A percentile compares a stretch with the other conserved stretches of the same genome.
Evolutionary conservation across 2,797 vertebrate genomes (phyloP).

Genomic region (Chaenodraco wilsoni): DNA sequence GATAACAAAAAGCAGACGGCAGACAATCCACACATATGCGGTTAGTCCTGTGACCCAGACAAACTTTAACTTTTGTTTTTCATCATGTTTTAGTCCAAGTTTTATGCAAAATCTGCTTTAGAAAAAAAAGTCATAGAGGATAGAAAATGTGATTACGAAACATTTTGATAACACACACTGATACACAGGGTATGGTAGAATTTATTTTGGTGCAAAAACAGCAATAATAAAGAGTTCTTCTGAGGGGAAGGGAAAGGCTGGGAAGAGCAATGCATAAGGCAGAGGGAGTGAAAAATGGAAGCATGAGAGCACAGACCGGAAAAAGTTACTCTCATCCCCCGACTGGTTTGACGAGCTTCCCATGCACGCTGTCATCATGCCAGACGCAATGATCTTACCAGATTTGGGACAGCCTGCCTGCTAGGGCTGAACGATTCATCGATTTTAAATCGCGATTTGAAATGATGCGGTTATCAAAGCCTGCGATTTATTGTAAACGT

Average conservation of each 20-base stretch:
- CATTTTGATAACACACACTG: neutral
- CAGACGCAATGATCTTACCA: constrained; percentile 70
- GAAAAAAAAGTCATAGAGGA: neutral
- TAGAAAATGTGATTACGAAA: neutral
- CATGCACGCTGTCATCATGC: constrained; percentile 54
- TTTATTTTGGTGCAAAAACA: constrained; percentile 3
- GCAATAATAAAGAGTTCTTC: neutral
- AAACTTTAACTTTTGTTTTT: constrained; percentile 31
- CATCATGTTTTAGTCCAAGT: neutral
- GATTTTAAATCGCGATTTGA: too few relatives aligned
- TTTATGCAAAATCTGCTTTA: neutral
- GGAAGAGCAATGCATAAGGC: constrained; percentile 25
- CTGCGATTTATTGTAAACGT: too few relatives aligned
- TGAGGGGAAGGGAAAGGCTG: constrained; percentile 4
- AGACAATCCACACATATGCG: constrained; percentile 9
- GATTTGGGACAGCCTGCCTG: constrained; percentile 60
- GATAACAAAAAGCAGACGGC: constrained; percentile 1
- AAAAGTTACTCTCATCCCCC: constrained; percentile 38
- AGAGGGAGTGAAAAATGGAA: constrained; percentile 34
- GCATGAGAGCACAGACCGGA: constrained; percentile 33
- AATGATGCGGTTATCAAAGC: too few relatives aligned
- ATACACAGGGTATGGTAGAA: too few relatives aligned
- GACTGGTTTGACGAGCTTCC: constrained; percentile 76
- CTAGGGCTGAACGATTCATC: neutral
- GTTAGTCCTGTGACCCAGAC: neutral